Evolutionary conservation across 2,113 vertebrate species (phyloP).

Genomic region (Engraulis encrasicolus): DNA sequence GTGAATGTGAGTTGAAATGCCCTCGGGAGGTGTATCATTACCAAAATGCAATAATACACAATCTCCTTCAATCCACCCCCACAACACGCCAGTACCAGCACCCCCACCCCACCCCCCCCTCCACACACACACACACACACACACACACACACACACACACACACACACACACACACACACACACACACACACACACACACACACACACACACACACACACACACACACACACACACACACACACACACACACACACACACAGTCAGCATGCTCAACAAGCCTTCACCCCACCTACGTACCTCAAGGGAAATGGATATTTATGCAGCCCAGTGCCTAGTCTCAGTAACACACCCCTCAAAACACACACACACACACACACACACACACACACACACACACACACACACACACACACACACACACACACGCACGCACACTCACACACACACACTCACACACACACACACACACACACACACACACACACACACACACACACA

Average conservation of each 20-base stretch:
- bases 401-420: neutral
- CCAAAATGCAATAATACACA: neutral
- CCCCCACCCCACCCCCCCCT: too few species aligned
- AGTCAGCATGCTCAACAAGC: neutral
- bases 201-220: neutral
- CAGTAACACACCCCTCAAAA: too few species aligned
- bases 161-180: neutral
- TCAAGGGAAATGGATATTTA: too few species aligned
- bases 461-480: neutral
- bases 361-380: too few species aligned
- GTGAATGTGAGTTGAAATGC: neutral
- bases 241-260: neutral
- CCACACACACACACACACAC: neutral
- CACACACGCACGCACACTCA: neutral
- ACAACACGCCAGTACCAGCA: neutral
- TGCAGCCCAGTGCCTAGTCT: too few species aligned
- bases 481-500: neutral
- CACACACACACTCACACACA: neutral
- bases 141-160: neutral
- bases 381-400: neutral
- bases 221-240: neutral
- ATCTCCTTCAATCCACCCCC: neutral
- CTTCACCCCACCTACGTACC: too few species aligned
- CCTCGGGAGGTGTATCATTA: neutral
- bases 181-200: neutral